phyloP scores from a whole-genome alignment of 2,888 invertebrate genomes.

The Phyllotreta striolata region DNA sequence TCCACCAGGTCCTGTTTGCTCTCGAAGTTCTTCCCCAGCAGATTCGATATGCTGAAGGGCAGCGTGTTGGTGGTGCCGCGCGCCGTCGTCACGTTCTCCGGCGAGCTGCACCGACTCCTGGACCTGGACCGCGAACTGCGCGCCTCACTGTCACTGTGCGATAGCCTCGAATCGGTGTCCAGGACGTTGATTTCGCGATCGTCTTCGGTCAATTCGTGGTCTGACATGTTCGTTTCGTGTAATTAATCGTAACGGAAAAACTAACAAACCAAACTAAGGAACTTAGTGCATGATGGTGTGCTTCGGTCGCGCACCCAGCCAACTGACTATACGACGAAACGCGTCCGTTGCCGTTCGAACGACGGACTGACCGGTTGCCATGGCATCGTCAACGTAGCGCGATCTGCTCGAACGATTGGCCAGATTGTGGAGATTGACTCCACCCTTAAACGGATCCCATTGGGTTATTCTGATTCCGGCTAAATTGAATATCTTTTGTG shows the following conservation, averaged over 20 bases:
- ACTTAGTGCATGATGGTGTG: too few relatives aligned
- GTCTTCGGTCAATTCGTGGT: conserved; percentile 63
- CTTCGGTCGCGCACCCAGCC: neutral
- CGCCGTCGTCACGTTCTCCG: conserved; percentile 62
- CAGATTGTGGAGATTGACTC: conserved; percentile 55
- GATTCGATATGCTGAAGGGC: conserved; percentile 83
- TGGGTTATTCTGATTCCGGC: conserved; percentile 62
- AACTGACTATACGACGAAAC: conserved; percentile 3
- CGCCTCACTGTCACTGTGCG: conserved; percentile 71
- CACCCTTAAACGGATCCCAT: conserved; percentile 60
- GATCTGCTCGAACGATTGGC: conserved; percentile 57
- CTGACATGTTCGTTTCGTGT: conserved; percentile 52
- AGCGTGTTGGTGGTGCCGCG: conserved; percentile 67
- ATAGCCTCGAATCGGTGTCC: conserved; percentile 70
- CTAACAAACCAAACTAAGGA: too few relatives aligned
- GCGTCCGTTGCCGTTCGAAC: conserved; percentile 48
- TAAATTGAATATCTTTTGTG: conserved; percentile 63
- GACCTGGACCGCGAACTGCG: conserved; percentile 61
- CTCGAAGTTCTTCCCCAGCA: conserved; percentile 79
- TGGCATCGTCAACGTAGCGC: conserved; percentile 58
- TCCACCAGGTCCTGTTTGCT: conserved; percentile 63
- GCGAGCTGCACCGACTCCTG: conserved; percentile 58
- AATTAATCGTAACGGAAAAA: conserved; percentile 9
- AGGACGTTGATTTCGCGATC: conserved; percentile 75
- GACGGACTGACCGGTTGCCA: conserved; percentile 59